Conservation (phyloP, 2,797 vertebrate genomes). For the Mycteria americana region DNA sequence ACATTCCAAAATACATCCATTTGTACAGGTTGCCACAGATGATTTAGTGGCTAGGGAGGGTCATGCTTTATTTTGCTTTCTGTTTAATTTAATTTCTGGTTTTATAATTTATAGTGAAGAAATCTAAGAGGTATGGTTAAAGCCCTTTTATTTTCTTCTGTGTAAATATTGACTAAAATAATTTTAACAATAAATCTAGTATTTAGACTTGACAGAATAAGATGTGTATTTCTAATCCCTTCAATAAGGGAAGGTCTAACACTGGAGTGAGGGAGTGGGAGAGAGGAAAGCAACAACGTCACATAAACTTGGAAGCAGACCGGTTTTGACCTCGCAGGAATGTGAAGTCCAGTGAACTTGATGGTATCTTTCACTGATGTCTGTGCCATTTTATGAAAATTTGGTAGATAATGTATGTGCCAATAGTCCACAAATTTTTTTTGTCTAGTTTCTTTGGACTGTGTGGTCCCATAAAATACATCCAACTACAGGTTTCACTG, state of each 20-base stretch:
- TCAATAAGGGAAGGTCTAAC: background rate
- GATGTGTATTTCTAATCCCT: background rate
- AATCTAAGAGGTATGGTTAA: slow-evolving; percentile 4
- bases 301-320: background rate
- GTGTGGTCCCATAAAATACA: background rate
- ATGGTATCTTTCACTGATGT: background rate
- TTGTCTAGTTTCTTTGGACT: background rate
- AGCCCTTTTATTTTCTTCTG: slow-evolving; percentile 1
- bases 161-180: slow-evolving; percentile 20
- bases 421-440: background rate
- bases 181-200: background rate
- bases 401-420: background rate
- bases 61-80: slow-evolving; percentile 12
- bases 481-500: background rate
- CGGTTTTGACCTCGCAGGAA: background rate
- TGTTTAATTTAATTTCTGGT: slow-evolving; percentile 38
- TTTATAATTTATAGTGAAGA: slow-evolving; percentile 32
- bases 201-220: background rate
- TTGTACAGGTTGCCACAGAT: slow-evolving; percentile 12
- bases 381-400: background rate
- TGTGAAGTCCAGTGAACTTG: background rate
- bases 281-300: background rate
- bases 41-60: slow-evolving; percentile 7
- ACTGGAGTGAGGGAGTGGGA: background rate
- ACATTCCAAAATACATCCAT: background rate